phyloP scores from a whole-genome alignment of 2,113 vertebrate genomes.

The Gnathonemus echidnorhynchus region DNA sequence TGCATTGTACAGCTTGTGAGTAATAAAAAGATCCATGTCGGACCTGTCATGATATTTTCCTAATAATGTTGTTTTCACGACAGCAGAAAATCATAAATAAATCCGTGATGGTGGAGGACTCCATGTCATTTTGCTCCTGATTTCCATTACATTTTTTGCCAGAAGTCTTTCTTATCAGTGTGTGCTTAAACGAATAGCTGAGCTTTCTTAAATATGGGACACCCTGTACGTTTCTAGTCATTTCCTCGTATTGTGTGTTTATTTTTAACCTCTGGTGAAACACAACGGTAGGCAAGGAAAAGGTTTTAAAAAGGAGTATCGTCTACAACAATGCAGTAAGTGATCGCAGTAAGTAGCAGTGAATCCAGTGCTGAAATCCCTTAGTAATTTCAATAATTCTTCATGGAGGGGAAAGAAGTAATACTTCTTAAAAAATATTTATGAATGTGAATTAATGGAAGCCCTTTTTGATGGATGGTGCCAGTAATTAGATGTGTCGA shows the following conservation, averaged over 20 bases:
- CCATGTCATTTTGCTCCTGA: not conserved
- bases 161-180: not conserved
- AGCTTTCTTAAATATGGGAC: not conserved
- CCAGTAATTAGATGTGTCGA: conserved; percentile 53
- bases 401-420: conserved; percentile 6
- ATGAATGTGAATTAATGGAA: conserved; percentile 38
- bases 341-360: not conserved
- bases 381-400: conserved; percentile 13
- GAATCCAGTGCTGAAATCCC: not conserved
- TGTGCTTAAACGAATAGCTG: not conserved
- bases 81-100: not conserved
- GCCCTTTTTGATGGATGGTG: conserved; percentile 39
- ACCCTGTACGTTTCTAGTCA: not conserved
- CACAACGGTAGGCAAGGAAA: not conserved
- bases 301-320: not conserved
- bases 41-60: not conserved
- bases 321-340: not conserved
- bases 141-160: not conserved
- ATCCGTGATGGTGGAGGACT: not conserved
- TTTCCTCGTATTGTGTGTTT: not conserved
- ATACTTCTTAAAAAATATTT: conserved; percentile 31
- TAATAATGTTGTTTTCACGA: not conserved
- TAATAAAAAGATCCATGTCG: not conserved
- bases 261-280: not conserved
- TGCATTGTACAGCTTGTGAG: not conserved